Percentiles rank a stretch among this genome's conserved stretches.
These are phyloP conservation scores for Icerya purchasi DNA, from an alignment of 2,888 invertebrate genomes.

Conservation along the genomic window DNA sequence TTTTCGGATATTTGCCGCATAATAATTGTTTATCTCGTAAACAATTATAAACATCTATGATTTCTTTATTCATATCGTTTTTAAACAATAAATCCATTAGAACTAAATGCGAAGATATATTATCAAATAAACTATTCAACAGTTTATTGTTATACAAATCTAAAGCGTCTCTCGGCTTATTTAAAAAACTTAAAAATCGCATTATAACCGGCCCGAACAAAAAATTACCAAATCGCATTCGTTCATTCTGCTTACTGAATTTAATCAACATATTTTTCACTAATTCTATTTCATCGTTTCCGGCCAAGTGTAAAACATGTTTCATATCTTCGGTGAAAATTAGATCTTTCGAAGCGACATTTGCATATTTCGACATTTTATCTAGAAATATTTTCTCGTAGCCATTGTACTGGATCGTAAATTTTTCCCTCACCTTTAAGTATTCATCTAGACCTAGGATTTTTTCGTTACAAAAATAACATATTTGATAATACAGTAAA, in stretches of 20 bases:
- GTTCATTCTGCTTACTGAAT: conserved; percentile 47
- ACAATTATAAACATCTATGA: conserved; percentile 38
- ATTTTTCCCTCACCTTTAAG: neutral
- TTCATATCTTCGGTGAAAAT: conserved; percentile 70
- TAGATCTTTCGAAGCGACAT: conserved; percentile 35
- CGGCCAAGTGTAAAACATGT: conserved; percentile 49
- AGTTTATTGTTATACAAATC: conserved; percentile 38
- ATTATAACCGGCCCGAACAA: conserved; percentile 64
- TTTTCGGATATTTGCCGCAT: conserved; percentile 43
- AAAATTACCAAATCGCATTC: conserved; percentile 54
- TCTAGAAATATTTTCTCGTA: conserved; percentile 29
- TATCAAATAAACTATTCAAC: conserved; percentile 46
- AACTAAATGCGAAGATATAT: conserved; percentile 41
- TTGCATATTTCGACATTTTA: conserved; percentile 39
- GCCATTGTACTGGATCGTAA: neutral
- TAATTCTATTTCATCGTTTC: conserved; percentile 37
- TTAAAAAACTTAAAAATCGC: conserved; percentile 48
- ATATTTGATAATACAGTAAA: neutral
- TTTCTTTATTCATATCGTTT: conserved; percentile 41
- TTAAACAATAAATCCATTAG: conserved; percentile 47
- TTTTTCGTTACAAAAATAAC: neutral
- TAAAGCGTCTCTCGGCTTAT: conserved; percentile 43
- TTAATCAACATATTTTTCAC: conserved; percentile 45
- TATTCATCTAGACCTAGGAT: neutral
- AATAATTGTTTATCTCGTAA: conserved; percentile 37